Percentiles rank a stretch among this genome's conserved stretches.
phyloP scores from a whole-genome alignment of 2,113 vertebrate species.

The Protobothrops flavoviridis region DNA sequence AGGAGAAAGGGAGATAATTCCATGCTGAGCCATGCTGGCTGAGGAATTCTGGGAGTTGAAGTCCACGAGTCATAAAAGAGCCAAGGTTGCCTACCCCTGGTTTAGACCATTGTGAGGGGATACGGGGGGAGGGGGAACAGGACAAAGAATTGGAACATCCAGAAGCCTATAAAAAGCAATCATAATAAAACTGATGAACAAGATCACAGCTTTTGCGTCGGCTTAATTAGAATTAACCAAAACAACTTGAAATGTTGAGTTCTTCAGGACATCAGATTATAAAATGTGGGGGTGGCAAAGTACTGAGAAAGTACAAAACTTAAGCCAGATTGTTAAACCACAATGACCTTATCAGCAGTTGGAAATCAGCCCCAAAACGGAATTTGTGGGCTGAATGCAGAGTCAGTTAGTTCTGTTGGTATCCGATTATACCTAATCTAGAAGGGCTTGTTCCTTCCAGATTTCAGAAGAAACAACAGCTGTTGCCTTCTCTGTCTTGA shows the following conservation, averaged over 20 bases:
- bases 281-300: neutral
- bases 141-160: neutral
- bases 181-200: neutral
- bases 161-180: neutral
- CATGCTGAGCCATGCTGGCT: no score
- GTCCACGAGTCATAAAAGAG: no score
- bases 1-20: no score
- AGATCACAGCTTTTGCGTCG: neutral
- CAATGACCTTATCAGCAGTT: neutral
- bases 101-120: neutral
- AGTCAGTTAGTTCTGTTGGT: neutral
- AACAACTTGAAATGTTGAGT: neutral
- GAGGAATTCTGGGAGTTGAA: no score
- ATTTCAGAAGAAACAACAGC: neutral
- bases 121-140: neutral
- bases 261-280: neutral
- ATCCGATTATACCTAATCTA: neutral
- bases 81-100: no score
- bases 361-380: neutral
- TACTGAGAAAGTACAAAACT: neutral
- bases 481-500: neutral
- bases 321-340: neutral
- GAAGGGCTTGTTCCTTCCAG: neutral
- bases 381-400: neutral
- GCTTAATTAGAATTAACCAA: neutral